phyloP scores from a whole-genome alignment of 1,140 invertebrate genomes.

The Paramacrobiotus metropolitanus region DNA sequence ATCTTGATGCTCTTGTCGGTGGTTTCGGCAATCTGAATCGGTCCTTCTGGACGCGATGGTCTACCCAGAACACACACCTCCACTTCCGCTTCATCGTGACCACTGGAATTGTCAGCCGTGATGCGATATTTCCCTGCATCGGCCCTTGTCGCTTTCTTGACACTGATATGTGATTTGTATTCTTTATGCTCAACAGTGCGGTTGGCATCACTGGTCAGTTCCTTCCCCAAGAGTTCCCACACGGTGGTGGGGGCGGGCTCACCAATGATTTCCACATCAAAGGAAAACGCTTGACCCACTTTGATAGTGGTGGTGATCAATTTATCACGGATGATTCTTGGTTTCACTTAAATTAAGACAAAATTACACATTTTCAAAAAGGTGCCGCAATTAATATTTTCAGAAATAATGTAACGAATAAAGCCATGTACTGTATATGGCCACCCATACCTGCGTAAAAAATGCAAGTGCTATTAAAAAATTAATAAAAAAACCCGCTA shows the following conservation, averaged over 20 bases:
- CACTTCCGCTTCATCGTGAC: constrained; percentile 62
- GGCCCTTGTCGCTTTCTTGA: constrained; percentile 52
- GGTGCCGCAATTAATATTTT: too few species aligned
- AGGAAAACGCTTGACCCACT: constrained; percentile 67
- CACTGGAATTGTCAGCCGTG: constrained; percentile 63
- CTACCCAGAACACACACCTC: constrained; percentile 67
- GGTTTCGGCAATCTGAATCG: constrained; percentile 71
- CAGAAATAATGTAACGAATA: too few species aligned
- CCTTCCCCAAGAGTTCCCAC: constrained; percentile 40
- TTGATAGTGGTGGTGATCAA: constrained; percentile 64
- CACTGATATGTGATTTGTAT: constrained; percentile 66
- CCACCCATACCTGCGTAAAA: too few species aligned
- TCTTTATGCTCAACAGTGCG: constrained; percentile 49
- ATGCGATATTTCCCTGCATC: constrained; percentile 78
- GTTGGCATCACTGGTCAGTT: constrained; percentile 14
- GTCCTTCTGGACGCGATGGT: constrained; percentile 73
- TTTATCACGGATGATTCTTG: constrained; percentile 68
- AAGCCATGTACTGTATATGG: too few species aligned
- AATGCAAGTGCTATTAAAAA: too few species aligned
- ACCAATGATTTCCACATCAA: constrained; percentile 66
- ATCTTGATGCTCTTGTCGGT: constrained; percentile 87
- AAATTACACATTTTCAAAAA: too few species aligned
- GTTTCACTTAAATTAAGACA: constrained; percentile 45
- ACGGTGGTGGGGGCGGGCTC: constrained; percentile 63
- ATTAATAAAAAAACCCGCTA: too few species aligned